Percentiles rank a stretch among this genome's conserved stretches.
These are phyloP conservation scores for Bombus haemorrhoidalis DNA, from an alignment of 1,140 invertebrate genomes.

Conservation along the genomic window DNA sequence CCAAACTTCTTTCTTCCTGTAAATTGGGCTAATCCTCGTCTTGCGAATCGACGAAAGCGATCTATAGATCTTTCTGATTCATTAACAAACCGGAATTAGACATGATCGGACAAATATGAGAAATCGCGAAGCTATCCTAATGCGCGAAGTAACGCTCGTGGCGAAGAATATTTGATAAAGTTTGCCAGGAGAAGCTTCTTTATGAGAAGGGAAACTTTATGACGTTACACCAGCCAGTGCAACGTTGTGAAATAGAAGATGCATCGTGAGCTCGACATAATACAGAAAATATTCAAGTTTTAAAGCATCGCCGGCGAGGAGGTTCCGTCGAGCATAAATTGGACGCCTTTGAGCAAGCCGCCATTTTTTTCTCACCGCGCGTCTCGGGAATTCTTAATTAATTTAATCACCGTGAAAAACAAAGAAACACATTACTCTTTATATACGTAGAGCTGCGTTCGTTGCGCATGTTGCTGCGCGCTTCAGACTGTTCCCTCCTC, in stretches of 20 bases:
- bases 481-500: background rate
- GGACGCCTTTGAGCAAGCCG: background rate
- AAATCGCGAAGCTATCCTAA: background rate
- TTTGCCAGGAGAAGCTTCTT: background rate
- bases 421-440: background rate
- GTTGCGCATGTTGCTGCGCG: background rate
- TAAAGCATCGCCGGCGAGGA: background rate
- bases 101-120: background rate
- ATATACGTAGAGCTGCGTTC: background rate
- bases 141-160: background rate
- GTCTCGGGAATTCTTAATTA: constrained; percentile 14
- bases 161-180: constrained; percentile 25
- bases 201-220: constrained; percentile 16
- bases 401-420: constrained; percentile 13
- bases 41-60: background rate
- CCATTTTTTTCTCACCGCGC: background rate
- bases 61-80: background rate
- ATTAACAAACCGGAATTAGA: background rate
- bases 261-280: constrained; percentile 14
- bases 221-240: background rate
- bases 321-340: constrained; percentile 28
- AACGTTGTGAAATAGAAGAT: background rate
- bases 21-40: too few species aligned
- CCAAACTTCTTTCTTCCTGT: too few species aligned
- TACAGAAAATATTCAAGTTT: constrained; percentile 24